phyloP scores from a whole-genome alignment of 2,888 invertebrate genomes.

The Lymantria monacha region DNA sequence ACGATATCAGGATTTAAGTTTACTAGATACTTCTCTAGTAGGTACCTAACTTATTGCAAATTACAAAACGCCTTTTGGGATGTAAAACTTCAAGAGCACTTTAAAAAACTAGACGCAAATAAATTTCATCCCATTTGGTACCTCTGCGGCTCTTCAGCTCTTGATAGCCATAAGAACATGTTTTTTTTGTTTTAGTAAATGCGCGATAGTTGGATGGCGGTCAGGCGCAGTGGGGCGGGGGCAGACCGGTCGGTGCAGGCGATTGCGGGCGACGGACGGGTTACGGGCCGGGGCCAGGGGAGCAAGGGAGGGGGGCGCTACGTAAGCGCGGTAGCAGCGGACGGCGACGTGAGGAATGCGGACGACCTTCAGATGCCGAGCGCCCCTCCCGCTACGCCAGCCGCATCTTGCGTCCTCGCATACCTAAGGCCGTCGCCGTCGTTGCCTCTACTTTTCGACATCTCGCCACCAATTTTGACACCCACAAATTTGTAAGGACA shows the following conservation, averaged over 20 bases:
- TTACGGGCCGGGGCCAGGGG: constrained; percentile 37
- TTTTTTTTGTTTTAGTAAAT: constrained; percentile 77
- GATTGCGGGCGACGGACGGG: constrained; percentile 48
- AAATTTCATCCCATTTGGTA: constrained; percentile 80
- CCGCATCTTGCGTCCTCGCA: constrained; percentile 82
- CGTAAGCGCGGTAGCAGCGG: constrained; percentile 82
- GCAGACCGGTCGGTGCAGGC: constrained; percentile 63
- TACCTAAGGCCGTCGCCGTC: constrained; percentile 74
- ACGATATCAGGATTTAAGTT: too few relatives aligned
- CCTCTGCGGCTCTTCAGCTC: constrained; percentile 72
- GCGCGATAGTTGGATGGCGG: constrained; percentile 77
- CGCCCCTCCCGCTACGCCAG: constrained; percentile 76
- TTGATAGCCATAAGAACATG: constrained; percentile 77
- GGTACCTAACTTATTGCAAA: constrained; percentile 16
- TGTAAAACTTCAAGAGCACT: constrained; percentile 65
- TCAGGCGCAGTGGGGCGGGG: constrained; percentile 56
- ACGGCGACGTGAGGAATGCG: constrained; percentile 81
- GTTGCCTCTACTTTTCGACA: constrained; percentile 77
- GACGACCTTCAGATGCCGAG: constrained; percentile 82
- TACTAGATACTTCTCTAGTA: neutral
- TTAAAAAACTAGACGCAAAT: constrained; percentile 76
- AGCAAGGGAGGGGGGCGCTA: constrained; percentile 63
- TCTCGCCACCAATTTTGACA: constrained; percentile 75
- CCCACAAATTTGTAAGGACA: constrained; percentile 54
- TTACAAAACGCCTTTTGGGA: constrained; percentile 64